Conservation (phyloP, 1,140 invertebrate species). For the Mylabris phalerata region DNA sequence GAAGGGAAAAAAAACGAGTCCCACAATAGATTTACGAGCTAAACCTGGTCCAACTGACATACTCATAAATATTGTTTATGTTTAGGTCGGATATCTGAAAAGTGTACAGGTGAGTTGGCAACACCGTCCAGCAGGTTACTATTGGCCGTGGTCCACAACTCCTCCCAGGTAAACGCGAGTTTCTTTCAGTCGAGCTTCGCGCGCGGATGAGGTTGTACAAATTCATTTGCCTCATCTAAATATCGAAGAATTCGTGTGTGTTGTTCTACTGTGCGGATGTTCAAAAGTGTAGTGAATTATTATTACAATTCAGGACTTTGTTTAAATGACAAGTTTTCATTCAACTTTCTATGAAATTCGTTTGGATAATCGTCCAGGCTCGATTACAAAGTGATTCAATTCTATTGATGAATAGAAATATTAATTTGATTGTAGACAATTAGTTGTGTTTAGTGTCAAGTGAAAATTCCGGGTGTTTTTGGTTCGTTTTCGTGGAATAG, state of each 20-base stretch:
- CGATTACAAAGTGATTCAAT: too few species aligned
- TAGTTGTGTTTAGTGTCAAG: too few species aligned
- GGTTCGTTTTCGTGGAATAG: constrained; percentile 20
- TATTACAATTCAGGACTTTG: too few species aligned
- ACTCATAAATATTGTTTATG: constrained; percentile 41
- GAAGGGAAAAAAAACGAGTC: constrained; percentile 25
- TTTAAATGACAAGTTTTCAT: too few species aligned
- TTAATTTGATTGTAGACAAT: too few species aligned
- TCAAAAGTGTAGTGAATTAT: too few species aligned
- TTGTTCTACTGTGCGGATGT: too few species aligned
- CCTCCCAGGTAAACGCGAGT: constrained; percentile 30
- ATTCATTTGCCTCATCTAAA: too few species aligned
- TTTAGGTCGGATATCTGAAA: constrained; percentile 30
- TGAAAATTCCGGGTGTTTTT: not conserved
- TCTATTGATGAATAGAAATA: too few species aligned
- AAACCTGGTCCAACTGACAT: constrained; percentile 36
- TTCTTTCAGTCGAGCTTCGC: constrained; percentile 28
- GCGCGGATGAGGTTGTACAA: constrained; percentile 6
- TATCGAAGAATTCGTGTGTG: too few species aligned
- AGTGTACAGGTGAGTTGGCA: constrained; percentile 29
- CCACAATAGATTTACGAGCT: constrained; percentile 39
- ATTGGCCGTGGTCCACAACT: constrained; percentile 32
- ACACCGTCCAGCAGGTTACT: constrained; percentile 29
- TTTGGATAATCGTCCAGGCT: too few species aligned
- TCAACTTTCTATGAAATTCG: too few species aligned